These are phyloP conservation scores for Corythornis madagascariensis DNA, from an alignment of 2,113 vertebrate genomes.

Conservation along the genomic window DNA sequence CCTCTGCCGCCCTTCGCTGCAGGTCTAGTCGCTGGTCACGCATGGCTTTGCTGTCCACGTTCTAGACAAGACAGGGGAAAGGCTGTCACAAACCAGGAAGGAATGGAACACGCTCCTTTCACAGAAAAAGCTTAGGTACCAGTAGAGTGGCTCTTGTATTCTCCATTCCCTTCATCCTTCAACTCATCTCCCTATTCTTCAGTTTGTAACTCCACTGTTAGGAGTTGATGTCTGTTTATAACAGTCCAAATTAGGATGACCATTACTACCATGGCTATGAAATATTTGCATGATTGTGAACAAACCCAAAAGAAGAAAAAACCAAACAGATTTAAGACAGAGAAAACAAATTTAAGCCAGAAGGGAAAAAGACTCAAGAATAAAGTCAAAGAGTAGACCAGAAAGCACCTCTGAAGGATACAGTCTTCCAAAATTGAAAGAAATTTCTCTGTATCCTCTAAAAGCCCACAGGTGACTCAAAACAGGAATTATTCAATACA, in stretches of 20 bases:
- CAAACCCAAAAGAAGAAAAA: background rate
- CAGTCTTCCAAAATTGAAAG: background rate
- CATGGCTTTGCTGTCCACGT: conserved; percentile 88
- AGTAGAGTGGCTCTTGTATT: background rate
- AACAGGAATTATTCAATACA: background rate
- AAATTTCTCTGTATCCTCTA: background rate
- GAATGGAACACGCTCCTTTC: background rate
- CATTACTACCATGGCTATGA: background rate
- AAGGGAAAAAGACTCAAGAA: background rate
- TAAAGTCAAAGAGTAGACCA: background rate
- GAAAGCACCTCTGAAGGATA: background rate
- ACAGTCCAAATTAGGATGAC: background rate
- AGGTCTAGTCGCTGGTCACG: conserved; percentile 88
- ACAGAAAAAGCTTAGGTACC: background rate
- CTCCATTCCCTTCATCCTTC: background rate
- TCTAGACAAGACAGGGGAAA: conserved; percentile 73
- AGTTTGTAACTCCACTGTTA: background rate
- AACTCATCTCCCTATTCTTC: background rate
- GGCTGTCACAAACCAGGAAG: background rate
- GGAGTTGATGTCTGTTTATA: background rate
- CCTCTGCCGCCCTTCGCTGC: conserved; percentile 87
- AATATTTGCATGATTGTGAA: background rate
- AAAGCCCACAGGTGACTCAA: background rate
- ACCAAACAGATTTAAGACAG: background rate
- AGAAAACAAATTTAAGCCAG: background rate